Evolutionary conservation across 2,888 invertebrate species (phyloP).

Genomic region (Acleris literana): DNA sequence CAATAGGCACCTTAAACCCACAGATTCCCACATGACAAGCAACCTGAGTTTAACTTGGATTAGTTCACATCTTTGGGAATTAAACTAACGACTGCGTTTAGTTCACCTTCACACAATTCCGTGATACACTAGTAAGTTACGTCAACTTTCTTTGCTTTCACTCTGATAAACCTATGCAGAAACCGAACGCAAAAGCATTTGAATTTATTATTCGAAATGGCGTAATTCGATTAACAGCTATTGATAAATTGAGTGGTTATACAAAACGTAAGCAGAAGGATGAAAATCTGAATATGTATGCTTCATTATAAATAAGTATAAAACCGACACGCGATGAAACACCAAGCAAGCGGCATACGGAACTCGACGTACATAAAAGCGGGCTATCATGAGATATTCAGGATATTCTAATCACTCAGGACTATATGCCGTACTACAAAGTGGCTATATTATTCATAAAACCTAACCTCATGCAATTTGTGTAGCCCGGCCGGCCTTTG

Average conservation of each 20-base stretch:
- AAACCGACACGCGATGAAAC: not conserved
- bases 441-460: slow-evolving; percentile 63
- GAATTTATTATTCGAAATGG: not conserved
- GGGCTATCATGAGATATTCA: slow-evolving; percentile 6
- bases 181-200: slow-evolving; percentile 13
- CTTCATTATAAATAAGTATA: not conserved
- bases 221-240: not conserved
- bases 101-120: not conserved
- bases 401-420: slow-evolving; percentile 13
- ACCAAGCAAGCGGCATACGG: not conserved
- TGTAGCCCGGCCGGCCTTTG: slow-evolving; percentile 48
- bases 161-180: slow-evolving; percentile 9
- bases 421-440: slow-evolving; percentile 6
- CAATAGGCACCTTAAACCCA: slow-evolving; percentile 23
- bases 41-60: not conserved
- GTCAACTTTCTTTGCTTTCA: slow-evolving; percentile 19
- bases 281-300: not conserved
- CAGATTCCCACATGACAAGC: slow-evolving; percentile 20
- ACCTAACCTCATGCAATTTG: slow-evolving; percentile 45
- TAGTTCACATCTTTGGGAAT: slow-evolving; percentile 16
- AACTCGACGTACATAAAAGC: slow-evolving; percentile 1
- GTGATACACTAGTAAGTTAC: not conserved
- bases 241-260: not conserved
- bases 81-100: slow-evolving; percentile 16
- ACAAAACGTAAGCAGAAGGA: not conserved